Percentiles rank a stretch among this genome's conserved stretches.
Evolutionary conservation across 2,797 vertebrate genomes (phyloP).

Genomic region (Babyrousa celebensis): DNA sequence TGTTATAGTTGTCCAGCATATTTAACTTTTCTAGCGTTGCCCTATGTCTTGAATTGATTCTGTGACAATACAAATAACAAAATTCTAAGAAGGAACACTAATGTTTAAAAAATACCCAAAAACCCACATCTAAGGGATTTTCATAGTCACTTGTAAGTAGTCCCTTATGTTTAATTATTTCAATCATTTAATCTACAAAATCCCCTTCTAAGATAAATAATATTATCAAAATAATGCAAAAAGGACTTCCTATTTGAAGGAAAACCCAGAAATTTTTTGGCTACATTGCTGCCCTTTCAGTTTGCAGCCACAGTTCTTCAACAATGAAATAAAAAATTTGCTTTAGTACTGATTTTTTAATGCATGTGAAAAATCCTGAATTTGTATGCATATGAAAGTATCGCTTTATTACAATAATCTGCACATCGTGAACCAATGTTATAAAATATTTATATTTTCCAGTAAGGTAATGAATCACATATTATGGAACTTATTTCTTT

Average conservation of each 20-base stretch:
- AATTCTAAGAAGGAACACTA: not conserved
- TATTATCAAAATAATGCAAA: not conserved
- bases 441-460: constrained; percentile 62
- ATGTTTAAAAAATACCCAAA: constrained; percentile 6
- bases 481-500: constrained; percentile 24
- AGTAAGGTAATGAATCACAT: not conserved
- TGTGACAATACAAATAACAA: not conserved
- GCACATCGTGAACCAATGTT: not conserved
- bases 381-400: not conserved
- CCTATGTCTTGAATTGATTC: not conserved
- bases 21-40: not conserved
- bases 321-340: not conserved
- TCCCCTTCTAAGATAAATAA: not conserved
- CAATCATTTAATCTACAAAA: not conserved
- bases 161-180: not conserved
- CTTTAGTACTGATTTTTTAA: not conserved
- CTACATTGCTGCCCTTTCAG: not conserved
- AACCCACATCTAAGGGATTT: not conserved
- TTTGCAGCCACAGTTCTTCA: not conserved
- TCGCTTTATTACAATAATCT: constrained; percentile 35
- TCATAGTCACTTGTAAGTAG: not conserved
- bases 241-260: not conserved
- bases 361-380: not conserved
- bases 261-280: not conserved
- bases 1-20: not conserved